Evolutionary conservation across 2,797 vertebrate genomes (phyloP).

Genomic region (Schizopygopsis pylzovi): DNA sequence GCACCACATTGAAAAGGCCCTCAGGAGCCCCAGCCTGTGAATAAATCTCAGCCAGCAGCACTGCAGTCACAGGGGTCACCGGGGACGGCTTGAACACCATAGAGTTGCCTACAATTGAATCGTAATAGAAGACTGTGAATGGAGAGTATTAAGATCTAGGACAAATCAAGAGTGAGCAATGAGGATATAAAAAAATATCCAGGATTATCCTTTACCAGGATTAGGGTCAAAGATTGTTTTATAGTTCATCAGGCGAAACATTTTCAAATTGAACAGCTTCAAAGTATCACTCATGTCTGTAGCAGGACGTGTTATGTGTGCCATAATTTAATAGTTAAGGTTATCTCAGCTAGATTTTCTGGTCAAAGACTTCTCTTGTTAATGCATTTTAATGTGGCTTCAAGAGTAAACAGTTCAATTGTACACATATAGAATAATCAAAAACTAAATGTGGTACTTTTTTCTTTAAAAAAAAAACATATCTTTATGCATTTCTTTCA

Average conservation of each 20-base stretch:
- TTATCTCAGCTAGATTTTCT: background rate
- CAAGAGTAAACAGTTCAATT: background rate
- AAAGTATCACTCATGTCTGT: background rate
- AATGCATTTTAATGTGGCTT: background rate
- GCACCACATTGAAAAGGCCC: conserved; percentile 93
- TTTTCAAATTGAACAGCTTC: background rate
- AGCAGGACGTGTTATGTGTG: background rate
- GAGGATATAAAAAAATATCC: background rate
- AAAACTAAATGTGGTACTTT: background rate
- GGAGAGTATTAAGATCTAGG: background rate
- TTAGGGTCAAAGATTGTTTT: background rate
- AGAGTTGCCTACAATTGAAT: conserved; percentile 83
- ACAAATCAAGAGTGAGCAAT: background rate
- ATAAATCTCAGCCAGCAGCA: conserved; percentile 92
- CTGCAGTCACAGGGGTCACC: conserved; percentile 87
- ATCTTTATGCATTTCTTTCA: background rate
- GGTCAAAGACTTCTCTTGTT: background rate
- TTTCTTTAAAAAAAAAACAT: background rate
- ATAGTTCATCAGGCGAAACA: background rate
- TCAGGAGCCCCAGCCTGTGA: conserved; percentile 85
- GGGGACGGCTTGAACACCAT: conserved; percentile 98
- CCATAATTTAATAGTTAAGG: background rate
- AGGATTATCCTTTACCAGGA: background rate
- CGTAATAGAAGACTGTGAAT: background rate
- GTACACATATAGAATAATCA: background rate